phyloP scores from a whole-genome alignment of 2,888 invertebrate species.

The Euphydryas editha region DNA sequence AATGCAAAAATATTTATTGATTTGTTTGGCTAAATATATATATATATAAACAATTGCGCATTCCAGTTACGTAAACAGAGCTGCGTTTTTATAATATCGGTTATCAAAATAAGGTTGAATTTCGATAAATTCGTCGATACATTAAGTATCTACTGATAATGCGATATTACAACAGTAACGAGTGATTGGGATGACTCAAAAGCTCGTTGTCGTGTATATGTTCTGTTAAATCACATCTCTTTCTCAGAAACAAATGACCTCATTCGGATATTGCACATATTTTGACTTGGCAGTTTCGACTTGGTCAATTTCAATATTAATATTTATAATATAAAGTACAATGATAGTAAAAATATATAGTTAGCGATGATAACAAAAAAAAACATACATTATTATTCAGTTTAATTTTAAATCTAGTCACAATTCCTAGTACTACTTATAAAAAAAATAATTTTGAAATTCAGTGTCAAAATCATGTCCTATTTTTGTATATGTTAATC shows the following conservation, averaged over 20 bases:
- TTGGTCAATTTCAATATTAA: background rate
- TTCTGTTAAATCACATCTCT: conserved; percentile 45
- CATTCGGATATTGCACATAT: conserved; percentile 44
- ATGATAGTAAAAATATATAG: background rate
- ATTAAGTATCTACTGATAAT: conserved; percentile 34
- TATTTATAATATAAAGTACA: background rate
- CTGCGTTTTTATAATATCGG: conserved; percentile 1
- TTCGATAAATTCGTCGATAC: conserved; percentile 34
- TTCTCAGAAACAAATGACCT: conserved; percentile 65
- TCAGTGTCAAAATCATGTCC: too few species aligned
- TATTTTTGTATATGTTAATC: too few species aligned
- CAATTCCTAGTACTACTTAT: too few species aligned
- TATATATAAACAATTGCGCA: too few species aligned
- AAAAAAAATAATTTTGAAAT: too few species aligned
- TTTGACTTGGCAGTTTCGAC: conserved; percentile 18
- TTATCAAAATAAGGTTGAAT: conserved; percentile 20
- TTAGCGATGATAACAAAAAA: too few species aligned
- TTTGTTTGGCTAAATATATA: too few species aligned
- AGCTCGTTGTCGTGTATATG: conserved; percentile 36
- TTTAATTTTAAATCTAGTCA: too few species aligned
- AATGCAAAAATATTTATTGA: too few species aligned
- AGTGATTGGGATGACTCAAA: conserved; percentile 48
- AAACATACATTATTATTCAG: too few species aligned
- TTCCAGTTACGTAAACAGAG: too few species aligned
- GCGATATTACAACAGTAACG: conserved; percentile 22